A percentile compares a stretch with the other conserved stretches of the same genome.
phyloP scores from a whole-genome alignment of 2,113 vertebrate species.

The Proterorhinus semilunaris region DNA sequence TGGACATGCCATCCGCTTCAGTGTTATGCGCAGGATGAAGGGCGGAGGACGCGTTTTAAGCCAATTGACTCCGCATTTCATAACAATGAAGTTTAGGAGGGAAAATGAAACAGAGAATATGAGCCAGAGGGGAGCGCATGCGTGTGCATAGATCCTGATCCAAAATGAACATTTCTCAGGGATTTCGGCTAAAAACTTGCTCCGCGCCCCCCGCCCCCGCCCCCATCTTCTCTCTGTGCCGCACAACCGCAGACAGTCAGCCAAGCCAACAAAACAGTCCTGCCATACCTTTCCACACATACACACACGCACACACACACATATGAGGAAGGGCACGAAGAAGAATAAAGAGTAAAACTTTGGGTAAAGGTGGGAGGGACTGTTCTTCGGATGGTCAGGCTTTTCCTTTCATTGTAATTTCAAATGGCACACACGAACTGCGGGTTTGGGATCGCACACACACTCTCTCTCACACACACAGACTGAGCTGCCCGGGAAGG shows the following conservation, averaged over 20 bases:
- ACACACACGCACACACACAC: conserved; percentile 2
- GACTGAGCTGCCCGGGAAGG: conserved; percentile 59
- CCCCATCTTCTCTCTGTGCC: conserved; percentile 70
- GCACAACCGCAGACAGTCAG: conserved; percentile 80
- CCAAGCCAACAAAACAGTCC: conserved; percentile 79
- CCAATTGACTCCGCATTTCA: conserved; percentile 71
- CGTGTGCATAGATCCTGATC: conserved; percentile 76
- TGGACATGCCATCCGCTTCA: conserved; percentile 11
- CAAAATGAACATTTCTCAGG: conserved; percentile 83
- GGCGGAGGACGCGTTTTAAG: conserved; percentile 49
- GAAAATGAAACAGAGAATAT: conserved; percentile 69
- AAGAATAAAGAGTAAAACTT: conserved; percentile 37
- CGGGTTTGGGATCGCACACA: conserved; percentile 39
- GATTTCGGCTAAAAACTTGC: conserved; percentile 80
- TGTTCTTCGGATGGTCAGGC: conserved; percentile 63
- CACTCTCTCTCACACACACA: conserved; percentile 27
- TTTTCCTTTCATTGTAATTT: conserved; percentile 73
- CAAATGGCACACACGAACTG: conserved; percentile 46
- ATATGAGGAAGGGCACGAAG: conserved; percentile 12
- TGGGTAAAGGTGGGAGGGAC: conserved; percentile 52
- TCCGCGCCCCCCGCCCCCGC: conserved; percentile 49
- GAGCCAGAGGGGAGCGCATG: conserved; percentile 74
- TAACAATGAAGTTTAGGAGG: conserved; percentile 73
- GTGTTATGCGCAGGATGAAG: conserved; percentile 21
- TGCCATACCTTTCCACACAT: conserved; percentile 66